A percentile compares a stretch with the other conserved stretches of the same genome.
Evolutionary conservation across 2,888 invertebrate species (phyloP).

Genomic region (Aspidiotus destructor): DNA sequence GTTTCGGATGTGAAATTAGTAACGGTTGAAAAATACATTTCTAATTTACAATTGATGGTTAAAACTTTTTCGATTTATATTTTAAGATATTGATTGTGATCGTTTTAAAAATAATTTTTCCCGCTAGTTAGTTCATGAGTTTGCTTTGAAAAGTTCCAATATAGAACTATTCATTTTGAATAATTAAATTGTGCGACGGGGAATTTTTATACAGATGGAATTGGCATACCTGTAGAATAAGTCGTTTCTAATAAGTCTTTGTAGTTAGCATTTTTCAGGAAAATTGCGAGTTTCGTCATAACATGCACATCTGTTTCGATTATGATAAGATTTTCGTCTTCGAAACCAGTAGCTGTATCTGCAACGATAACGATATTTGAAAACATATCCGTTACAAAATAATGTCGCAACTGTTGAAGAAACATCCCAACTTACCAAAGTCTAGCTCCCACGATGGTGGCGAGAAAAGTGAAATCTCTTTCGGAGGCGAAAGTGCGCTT

Average conservation of each 20-base stretch:
- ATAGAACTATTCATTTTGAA: too few relatives aligned
- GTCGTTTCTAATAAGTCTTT: conserved; percentile 25
- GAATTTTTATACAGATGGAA: too few relatives aligned
- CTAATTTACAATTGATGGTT: conserved; percentile 2
- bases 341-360: conserved; percentile 45
- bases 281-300: conserved; percentile 11
- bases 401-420: too few relatives aligned
- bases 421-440: neutral
- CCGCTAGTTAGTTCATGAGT: too few relatives aligned
- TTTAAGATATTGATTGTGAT: too few relatives aligned
- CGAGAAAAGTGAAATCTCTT: neutral
- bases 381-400: neutral
- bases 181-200: too few relatives aligned
- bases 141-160: too few relatives aligned
- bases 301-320: conserved; percentile 42
- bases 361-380: conserved; percentile 33
- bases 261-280: neutral
- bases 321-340: conserved; percentile 46
- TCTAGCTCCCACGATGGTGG: neutral
- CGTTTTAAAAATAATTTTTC: too few relatives aligned
- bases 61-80: neutral
- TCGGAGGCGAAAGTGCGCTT: neutral
- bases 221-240: conserved; percentile 8
- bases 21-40: neutral
- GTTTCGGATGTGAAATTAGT: neutral